A percentile compares a stretch with the other conserved stretches of the same genome.
These are phyloP conservation scores for Caenorhabditis sp. DNA, from an alignment of 2,888 invertebrate genomes.

Conservation along the genomic window DNA sequence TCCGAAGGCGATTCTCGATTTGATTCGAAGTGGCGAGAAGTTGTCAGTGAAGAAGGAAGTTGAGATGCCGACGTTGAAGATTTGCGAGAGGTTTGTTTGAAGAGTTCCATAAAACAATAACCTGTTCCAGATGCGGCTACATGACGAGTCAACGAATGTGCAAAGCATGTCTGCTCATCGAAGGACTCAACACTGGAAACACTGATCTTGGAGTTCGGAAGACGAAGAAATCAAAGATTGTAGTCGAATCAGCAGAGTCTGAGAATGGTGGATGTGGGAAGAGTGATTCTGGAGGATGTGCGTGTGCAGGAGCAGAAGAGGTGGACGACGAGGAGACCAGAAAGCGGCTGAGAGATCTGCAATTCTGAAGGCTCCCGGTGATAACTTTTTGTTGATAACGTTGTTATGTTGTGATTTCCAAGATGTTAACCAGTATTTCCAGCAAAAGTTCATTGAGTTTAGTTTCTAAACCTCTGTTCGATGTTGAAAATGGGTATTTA, in stretches of 20 bases:
- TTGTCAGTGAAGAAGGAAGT: constrained; percentile 90
- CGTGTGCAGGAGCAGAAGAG: constrained; percentile 42
- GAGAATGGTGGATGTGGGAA: constrained; percentile 20
- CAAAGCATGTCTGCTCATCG: constrained; percentile 95
- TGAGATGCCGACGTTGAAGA: constrained; percentile 87
- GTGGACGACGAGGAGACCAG: constrained; percentile 36
- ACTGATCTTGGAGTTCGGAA: constrained; percentile 58
- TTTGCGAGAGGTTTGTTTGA: constrained; percentile 64
- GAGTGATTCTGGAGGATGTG: constrained; percentile 24
- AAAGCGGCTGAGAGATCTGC: constrained; percentile 32
- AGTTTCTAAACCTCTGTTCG: constrained; percentile 44
- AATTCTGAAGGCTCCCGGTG: constrained; percentile 23
- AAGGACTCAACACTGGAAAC: constrained; percentile 89
- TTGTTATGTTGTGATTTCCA: constrained; percentile 12
- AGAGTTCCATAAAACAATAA: too few relatives aligned
- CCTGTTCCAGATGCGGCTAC: constrained; percentile 90
- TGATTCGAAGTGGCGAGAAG: constrained; percentile 86
- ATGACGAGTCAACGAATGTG: constrained; percentile 93
- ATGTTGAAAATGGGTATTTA: constrained; percentile 5
- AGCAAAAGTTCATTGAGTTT: constrained; percentile 21
- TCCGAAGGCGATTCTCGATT: constrained; percentile 86
- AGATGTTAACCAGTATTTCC: neutral
- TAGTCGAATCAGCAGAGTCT: constrained; percentile 17
- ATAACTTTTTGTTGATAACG: constrained; percentile 10
- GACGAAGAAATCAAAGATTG: constrained; percentile 46